Evolutionary conservation across 2,797 vertebrate genomes (phyloP).

Genomic region (Geotrypetes seraphini): DNA sequence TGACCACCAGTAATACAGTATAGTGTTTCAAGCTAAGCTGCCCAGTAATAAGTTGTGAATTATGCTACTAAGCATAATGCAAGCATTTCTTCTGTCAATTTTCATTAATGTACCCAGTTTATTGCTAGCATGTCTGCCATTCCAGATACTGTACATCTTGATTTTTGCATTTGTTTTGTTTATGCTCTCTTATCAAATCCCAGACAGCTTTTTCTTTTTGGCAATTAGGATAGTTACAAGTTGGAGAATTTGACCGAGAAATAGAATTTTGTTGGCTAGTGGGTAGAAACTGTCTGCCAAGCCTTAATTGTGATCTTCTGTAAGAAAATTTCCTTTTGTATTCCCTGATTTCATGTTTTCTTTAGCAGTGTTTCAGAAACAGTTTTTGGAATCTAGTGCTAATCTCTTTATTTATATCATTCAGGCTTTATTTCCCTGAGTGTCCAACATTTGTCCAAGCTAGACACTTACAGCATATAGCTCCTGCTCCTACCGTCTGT

Average conservation of each 20-base stretch:
- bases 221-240: too few species aligned
- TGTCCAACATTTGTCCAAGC: conserved; percentile 28
- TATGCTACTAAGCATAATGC: too few species aligned
- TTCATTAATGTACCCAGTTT: too few species aligned
- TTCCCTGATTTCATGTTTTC: conserved; percentile 35
- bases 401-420: conserved; percentile 39
- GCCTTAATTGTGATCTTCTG: conserved; percentile 31
- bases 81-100: too few species aligned
- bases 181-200: too few species aligned
- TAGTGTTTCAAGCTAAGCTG: too few species aligned
- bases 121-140: too few species aligned
- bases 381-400: conserved; percentile 38
- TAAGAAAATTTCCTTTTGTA: conserved; percentile 33
- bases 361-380: conserved; percentile 40
- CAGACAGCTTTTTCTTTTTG: too few species aligned
- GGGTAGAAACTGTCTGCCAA: conserved; percentile 42
- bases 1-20: too few species aligned
- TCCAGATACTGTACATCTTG: too few species aligned
- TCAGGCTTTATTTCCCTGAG: conserved; percentile 31
- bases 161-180: too few species aligned
- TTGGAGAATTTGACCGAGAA: conserved; percentile 29
- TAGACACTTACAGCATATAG: conserved; percentile 10
- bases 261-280: conserved; percentile 33
- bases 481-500: neutral
- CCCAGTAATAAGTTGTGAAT: too few species aligned